Evolutionary conservation across 2,888 invertebrate species (phyloP).

Genomic region (Lamellibrachia columna): DNA sequence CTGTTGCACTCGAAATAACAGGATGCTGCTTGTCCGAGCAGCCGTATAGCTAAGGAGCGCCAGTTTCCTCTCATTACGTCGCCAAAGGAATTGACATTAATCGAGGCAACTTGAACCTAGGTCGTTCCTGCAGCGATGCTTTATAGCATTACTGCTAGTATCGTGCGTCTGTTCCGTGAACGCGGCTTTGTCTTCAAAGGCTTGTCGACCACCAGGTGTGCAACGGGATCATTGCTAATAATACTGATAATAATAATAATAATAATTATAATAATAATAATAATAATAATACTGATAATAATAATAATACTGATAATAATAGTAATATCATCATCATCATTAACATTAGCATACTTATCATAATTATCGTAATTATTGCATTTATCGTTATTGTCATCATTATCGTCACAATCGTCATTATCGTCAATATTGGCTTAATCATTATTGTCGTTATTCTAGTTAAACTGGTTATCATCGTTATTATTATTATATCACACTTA

Average conservation of each 20-base stretch:
- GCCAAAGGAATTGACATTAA: background rate
- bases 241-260: no score
- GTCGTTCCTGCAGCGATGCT: background rate
- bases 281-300: no score
- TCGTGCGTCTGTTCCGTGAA: background rate
- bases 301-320: no score
- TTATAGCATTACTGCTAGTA: background rate
- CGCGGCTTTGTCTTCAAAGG: background rate
- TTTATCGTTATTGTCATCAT: background rate
- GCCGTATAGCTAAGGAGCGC: background rate
- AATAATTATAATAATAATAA: no score
- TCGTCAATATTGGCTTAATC: background rate
- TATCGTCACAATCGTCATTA: background rate
- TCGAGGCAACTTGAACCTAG: background rate
- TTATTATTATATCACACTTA: background rate
- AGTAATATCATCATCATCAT: no score
- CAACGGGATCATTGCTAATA: no score
- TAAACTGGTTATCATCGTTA: background rate
- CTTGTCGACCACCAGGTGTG: background rate
- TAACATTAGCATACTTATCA: background rate
- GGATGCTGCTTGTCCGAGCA: background rate
- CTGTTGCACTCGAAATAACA: constrained; percentile 22
- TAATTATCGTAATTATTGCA: background rate
- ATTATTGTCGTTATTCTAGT: background rate
- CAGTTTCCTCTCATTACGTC: background rate